Percentiles rank a stretch among this genome's conserved stretches.
Evolutionary conservation across 2,888 invertebrate species (phyloP).

Genomic region (Aethes cnicana): DNA sequence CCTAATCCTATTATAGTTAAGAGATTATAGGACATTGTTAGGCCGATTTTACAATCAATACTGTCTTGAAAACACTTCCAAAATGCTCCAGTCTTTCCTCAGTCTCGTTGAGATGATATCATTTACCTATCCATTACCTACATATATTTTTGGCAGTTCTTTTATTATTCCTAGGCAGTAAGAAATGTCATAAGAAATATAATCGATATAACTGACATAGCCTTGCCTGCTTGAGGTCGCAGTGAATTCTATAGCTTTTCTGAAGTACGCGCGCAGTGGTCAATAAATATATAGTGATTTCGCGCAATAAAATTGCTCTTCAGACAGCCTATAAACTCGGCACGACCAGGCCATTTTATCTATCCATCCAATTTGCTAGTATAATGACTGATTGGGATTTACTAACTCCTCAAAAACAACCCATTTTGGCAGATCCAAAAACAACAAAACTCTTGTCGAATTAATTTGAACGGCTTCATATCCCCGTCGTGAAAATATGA

Average conservation of each 20-base stretch:
- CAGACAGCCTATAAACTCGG: too few species aligned
- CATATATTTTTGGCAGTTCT: conserved; percentile 44
- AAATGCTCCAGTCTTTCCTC: conserved; percentile 48
- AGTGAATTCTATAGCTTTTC: too few species aligned
- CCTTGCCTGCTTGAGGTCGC: too few species aligned
- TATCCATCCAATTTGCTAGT: too few species aligned
- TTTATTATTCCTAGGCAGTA: conserved; percentile 29
- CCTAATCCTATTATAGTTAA: too few species aligned
- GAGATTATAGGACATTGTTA: background rate
- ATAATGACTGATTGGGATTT: too few species aligned
- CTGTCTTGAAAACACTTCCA: conserved; percentile 36
- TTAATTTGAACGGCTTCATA: conserved; percentile 8
- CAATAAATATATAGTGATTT: too few species aligned
- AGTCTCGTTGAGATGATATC: conserved; percentile 43
- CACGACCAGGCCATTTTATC: too few species aligned
- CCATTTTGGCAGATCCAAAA: conserved; percentile 3
- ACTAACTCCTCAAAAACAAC: background rate
- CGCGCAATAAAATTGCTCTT: too few species aligned
- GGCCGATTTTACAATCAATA: conserved; percentile 21
- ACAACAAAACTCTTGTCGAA: background rate
- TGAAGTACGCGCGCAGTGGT: too few species aligned
- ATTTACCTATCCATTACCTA: conserved; percentile 16
- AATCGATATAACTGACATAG: too few species aligned
- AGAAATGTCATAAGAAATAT: too few species aligned
- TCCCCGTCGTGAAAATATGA: conserved; percentile 8